Conservation (phyloP, 2,888 invertebrate genomes). For the Lottia scabra region DNA sequence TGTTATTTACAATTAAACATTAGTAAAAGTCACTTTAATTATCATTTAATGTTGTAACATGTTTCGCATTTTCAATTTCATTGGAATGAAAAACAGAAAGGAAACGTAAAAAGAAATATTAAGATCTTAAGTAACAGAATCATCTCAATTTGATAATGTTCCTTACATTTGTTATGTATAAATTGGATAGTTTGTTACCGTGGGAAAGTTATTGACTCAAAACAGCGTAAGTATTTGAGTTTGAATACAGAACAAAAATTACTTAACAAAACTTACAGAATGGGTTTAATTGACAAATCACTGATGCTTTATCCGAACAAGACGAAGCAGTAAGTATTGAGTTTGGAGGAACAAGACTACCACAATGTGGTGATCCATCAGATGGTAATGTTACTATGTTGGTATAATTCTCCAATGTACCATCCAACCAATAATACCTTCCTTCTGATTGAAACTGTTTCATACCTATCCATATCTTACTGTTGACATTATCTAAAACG, state of each 20-base stretch:
- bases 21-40: too few relatives aligned
- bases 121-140: too few relatives aligned
- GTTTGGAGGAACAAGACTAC: neutral
- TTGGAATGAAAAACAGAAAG: too few relatives aligned
- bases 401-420: slow-evolving; percentile 6
- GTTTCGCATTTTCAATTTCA: too few relatives aligned
- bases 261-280: slow-evolving; percentile 6
- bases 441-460: slow-evolving; percentile 4
- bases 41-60: too few relatives aligned
- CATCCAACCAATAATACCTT: slow-evolving; percentile 13
- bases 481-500: neutral
- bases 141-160: too few relatives aligned
- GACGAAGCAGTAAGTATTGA: neutral
- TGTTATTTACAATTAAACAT: too few relatives aligned
- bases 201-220: too few relatives aligned
- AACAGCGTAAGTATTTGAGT: neutral
- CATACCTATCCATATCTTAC: slow-evolving; percentile 8
- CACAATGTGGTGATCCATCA: neutral
- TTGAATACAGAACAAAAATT: neutral
- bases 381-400: neutral
- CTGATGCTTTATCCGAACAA: slow-evolving; percentile 2
- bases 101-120: too few relatives aligned
- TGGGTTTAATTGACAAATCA: slow-evolving; percentile 10
- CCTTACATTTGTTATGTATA: too few relatives aligned
- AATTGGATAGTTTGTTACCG: too few relatives aligned